Percentiles rank a stretch among this genome's conserved stretches.
These are phyloP conservation scores for Aurelia sp. DNA, from an alignment of 30 jellyfish, hydroid and myxozoan species.

Conservation along the genomic window DNA sequence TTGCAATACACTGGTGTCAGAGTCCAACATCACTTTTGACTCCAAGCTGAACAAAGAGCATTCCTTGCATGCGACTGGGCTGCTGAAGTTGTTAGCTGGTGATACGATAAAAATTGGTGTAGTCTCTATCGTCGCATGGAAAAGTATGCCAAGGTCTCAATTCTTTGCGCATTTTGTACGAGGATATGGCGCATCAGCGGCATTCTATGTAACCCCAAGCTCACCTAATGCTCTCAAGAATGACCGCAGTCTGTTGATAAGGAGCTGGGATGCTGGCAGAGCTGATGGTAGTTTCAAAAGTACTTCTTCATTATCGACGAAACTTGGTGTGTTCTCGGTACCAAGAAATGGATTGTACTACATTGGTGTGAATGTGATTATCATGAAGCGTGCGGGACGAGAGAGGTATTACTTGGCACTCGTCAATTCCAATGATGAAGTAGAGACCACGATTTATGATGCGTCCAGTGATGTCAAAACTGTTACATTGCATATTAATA, in stretches of 20 bases:
- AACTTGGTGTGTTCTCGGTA: conserved; percentile 56
- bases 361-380: conserved; percentile 30
- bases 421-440: conserved; percentile 11
- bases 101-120: conserved; percentile 22
- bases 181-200: conserved; percentile 20
- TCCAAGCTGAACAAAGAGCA: background rate
- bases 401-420: conserved; percentile 19
- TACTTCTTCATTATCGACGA: conserved; percentile 29
- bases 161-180: conserved; percentile 35
- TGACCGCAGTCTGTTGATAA: conserved; percentile 9
- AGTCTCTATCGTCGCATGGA: conserved; percentile 25
- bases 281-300: conserved; percentile 34
- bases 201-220: conserved; percentile 34
- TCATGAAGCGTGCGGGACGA: conserved; percentile 13
- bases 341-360: conserved; percentile 41
- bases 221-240: background rate
- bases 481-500: conserved; percentile 2
- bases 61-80: conserved; percentile 54
- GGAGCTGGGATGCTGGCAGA: conserved; percentile 38
- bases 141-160: background rate
- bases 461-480: conserved; percentile 1
- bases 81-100: conserved; percentile 22
- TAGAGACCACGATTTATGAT: background rate
- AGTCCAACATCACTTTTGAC: conserved; percentile 18
- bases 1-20: conserved; percentile 51